phyloP scores from a whole-genome alignment of 2,888 invertebrate species.

The Heliconius ismenius region DNA sequence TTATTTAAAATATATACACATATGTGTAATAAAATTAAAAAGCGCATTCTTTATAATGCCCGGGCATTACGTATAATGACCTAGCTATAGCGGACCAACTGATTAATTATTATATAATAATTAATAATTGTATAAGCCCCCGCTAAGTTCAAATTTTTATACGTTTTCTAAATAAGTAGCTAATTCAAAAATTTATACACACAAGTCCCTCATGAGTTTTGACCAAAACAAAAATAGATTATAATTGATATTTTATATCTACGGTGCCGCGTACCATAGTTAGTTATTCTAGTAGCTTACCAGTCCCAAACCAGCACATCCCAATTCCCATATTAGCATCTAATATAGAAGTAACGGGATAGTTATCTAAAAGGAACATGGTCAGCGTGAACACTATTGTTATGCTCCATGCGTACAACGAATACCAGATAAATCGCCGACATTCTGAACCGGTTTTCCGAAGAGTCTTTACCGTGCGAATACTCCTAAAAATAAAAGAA shows the following conservation, averaged over 20 bases:
- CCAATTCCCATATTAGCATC: slow-evolving; percentile 83
- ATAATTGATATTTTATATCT: background rate
- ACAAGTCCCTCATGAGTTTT: too few species aligned
- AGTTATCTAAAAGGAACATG: slow-evolving; percentile 80
- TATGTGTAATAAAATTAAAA: too few species aligned
- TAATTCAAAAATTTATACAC: too few species aligned
- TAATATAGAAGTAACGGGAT: slow-evolving; percentile 63
- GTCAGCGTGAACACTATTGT: slow-evolving; percentile 80
- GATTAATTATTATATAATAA: too few species aligned
- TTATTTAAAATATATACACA: too few species aligned
- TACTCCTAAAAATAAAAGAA: slow-evolving; percentile 60
- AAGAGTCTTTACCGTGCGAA: slow-evolving; percentile 73
- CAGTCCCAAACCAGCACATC: slow-evolving; percentile 85
- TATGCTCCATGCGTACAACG: slow-evolving; percentile 87
- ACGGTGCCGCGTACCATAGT: background rate
- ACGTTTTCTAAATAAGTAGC: too few species aligned
- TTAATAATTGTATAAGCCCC: too few species aligned
- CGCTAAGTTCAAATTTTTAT: too few species aligned
- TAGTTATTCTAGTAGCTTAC: slow-evolving; percentile 64
- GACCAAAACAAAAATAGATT: too few species aligned
- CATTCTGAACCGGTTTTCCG: slow-evolving; percentile 72
- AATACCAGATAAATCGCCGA: slow-evolving; percentile 84
- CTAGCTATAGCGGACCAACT: too few species aligned
- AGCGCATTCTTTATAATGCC: too few species aligned
- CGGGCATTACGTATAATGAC: too few species aligned